Conservation (phyloP, 2,888 invertebrate genomes). For the Cetonia aurata region DNA sequence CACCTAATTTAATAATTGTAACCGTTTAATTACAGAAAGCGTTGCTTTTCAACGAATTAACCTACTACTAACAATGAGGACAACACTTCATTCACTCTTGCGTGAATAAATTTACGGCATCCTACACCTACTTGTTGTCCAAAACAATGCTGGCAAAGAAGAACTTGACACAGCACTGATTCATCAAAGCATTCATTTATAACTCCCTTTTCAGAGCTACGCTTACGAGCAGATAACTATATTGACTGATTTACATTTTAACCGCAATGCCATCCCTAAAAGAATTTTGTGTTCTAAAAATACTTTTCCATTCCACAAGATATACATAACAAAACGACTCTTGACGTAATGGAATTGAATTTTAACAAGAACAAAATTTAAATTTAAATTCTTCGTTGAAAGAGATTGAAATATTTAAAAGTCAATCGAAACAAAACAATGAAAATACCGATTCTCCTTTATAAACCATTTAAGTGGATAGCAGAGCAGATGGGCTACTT, state of each 20-base stretch:
- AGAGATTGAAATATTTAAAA: too few species aligned
- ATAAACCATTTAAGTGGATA: slow-evolving; percentile 16
- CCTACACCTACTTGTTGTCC: slow-evolving; percentile 7
- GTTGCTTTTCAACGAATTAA: too few species aligned
- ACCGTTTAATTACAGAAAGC: too few species aligned
- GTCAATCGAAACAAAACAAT: slow-evolving; percentile 7
- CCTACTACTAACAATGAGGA: too few species aligned
- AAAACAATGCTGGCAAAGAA: background rate
- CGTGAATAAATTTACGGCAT: slow-evolving; percentile 14
- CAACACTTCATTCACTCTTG: background rate
- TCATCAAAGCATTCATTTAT: slow-evolving; percentile 12
- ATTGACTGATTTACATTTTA: slow-evolving; percentile 1
- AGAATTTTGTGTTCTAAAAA: too few species aligned
- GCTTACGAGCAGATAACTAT: background rate
- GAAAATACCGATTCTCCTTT: background rate
- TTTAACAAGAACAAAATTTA: too few species aligned
- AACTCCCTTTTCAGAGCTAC: background rate
- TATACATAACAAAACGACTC: too few species aligned
- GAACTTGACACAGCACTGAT: background rate
- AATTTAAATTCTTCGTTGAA: too few species aligned
- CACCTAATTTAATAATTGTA: too few species aligned
- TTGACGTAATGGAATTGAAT: too few species aligned
- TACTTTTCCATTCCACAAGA: too few species aligned
- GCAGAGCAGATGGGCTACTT: slow-evolving; percentile 60
- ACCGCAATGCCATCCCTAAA: background rate